Base-by-base conservation (phyloP, 2,113 vertebrate species). In the Microcebus ravelobensis region DNA sequence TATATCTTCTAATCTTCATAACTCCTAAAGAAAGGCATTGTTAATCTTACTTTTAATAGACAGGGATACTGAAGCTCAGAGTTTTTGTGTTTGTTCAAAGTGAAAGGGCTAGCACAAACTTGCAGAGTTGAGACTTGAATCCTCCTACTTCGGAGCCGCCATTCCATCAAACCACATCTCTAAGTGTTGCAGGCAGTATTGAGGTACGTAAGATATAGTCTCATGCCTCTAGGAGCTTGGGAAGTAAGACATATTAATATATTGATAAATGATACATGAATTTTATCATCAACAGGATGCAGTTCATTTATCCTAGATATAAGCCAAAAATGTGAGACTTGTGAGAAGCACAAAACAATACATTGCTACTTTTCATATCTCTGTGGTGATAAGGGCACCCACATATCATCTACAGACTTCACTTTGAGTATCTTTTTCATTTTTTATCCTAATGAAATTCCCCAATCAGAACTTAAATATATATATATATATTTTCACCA, bases 291-390 rank as follows among this genome's bases (percentile, higher is more conserved):
- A 20, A 36, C 82, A 93, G 8, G 18, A 90, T 81, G 14, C 7
- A 68, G 3, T 50, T 93, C 61, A 91, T 10, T 25, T 68, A 80
- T 80, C 9, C 57, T 91, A 45, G 9, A 48, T 82, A 39, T 39
- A 76, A 55, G 59, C 21, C 85, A 67, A 95, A 55, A 61, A 25
- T 79, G 18, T 85, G 76, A 95, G 55, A 79, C 70, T 95, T 88
- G 52, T 90, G n/a, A 95, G 34, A 70, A 23, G 14, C 61, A 23
- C 57, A 65, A 65, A 83, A 23, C 45, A 87, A 82, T 45, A 61
- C 8, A 63, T 81, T 95, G 59, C 48, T 2, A 59, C 61, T 94
- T 96, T 86, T 80, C 68, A 70, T 90, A 57, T 71, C n/a, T 71
- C 11, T 65, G 0, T 81, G 3, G 8, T 86, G 45, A 70, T n/a